phyloP scores from a whole-genome alignment of 2,113 vertebrate species.

The Strigops habroptila region DNA sequence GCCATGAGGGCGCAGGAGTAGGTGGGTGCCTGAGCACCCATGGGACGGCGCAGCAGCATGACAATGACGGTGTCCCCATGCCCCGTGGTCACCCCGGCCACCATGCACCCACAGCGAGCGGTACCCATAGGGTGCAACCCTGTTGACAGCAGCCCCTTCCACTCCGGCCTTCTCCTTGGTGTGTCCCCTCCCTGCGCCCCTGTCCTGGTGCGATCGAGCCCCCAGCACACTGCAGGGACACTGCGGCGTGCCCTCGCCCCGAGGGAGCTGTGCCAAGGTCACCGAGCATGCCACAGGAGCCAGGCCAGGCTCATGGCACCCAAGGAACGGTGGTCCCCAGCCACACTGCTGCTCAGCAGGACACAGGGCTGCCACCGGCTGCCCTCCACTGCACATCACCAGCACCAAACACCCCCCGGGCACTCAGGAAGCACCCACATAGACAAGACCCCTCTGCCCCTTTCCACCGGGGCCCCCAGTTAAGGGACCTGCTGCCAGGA shows the following conservation, averaged over 20 bases:
- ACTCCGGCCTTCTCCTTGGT: neutral
- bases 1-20: rapidly evolving
- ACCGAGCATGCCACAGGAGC: rapidly evolving
- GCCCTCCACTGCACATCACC: neutral
- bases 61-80: rapidly evolving
- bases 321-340: rapidly evolving
- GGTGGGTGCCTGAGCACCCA: rapidly evolving
- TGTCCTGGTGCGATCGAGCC: neutral
- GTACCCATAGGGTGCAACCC: neutral
- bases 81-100: neutral
- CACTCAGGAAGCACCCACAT: neutral
- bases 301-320: neutral
- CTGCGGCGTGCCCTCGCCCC: neutral
- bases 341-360: neutral
- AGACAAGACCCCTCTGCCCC: neutral
- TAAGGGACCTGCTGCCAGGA: neutral
- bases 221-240: rapidly evolving
- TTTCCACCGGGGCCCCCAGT: rapidly evolving
- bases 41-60: neutral
- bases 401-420: neutral
- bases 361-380: neutral
- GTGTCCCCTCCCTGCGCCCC: neutral
- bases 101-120: rapidly evolving
- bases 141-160: neutral
- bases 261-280: neutral